phyloP scores from a whole-genome alignment of 2,113 vertebrate genomes.

The Eublepharis macularius region DNA sequence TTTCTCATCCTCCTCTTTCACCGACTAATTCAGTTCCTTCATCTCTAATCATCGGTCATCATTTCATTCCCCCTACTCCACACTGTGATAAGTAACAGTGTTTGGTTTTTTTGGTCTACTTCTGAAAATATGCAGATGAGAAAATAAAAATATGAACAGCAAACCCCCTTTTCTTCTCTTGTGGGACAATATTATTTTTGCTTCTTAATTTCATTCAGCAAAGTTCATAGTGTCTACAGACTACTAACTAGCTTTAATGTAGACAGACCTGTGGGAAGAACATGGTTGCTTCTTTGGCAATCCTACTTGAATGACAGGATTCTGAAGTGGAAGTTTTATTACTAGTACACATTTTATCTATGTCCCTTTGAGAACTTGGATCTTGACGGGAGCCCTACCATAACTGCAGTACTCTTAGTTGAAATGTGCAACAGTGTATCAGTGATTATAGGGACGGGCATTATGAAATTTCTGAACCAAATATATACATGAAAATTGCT shows the following conservation, averaged over 20 bases:
- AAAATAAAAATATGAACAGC: slow-evolving; percentile 24
- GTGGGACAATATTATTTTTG: neutral
- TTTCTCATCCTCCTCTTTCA: slow-evolving; percentile 15
- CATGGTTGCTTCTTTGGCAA: slow-evolving; percentile 9
- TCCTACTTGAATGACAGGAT: slow-evolving; percentile 17
- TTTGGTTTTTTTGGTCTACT: slow-evolving; percentile 37
- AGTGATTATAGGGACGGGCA: too few relatives aligned
- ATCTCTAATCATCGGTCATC: slow-evolving; percentile 58
- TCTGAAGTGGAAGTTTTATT: neutral
- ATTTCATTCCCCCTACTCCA: slow-evolving; percentile 53
- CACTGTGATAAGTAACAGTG: slow-evolving; percentile 36
- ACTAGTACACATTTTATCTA: neutral
- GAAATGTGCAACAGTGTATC: neutral
- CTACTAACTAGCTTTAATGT: slow-evolving; percentile 24
- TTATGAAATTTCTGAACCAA: too few relatives aligned
- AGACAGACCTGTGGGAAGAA: slow-evolving; percentile 23
- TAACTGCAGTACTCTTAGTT: slow-evolving; percentile 13
- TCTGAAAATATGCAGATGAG: slow-evolving; percentile 49
- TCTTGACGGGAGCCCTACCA: slow-evolving; percentile 24
- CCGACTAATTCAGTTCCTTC: slow-evolving; percentile 39
- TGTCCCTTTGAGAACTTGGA: neutral
- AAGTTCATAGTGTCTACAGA: neutral
- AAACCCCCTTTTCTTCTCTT: slow-evolving; percentile 21
- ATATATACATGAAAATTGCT: too few relatives aligned
- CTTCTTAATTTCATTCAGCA: slow-evolving; percentile 23